Conservation (phyloP, 2,888 invertebrate genomes). For the Autographa gamma region DNA sequence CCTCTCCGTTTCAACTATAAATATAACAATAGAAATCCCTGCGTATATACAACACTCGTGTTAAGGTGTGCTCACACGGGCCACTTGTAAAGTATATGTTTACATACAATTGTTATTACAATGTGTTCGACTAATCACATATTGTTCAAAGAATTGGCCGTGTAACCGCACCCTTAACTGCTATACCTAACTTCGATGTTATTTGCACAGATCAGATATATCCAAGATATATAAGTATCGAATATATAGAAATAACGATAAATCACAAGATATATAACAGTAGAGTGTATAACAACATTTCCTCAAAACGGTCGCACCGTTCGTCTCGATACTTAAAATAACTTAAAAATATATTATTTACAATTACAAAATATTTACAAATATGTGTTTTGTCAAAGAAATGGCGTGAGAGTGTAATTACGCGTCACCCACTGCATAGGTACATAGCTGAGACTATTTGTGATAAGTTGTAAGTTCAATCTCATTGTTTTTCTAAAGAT, state of each 20-base stretch:
- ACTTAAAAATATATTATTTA: constrained; percentile 36
- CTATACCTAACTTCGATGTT: constrained; percentile 35
- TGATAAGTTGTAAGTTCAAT: not conserved
- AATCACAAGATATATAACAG: constrained; percentile 12
- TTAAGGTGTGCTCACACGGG: not conserved
- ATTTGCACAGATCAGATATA: constrained; percentile 1
- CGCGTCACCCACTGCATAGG: not conserved
- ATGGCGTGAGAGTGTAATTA: constrained; percentile 19
- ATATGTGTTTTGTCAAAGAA: constrained; percentile 43
- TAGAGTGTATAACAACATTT: constrained; percentile 30
- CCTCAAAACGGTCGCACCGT: constrained; percentile 37
- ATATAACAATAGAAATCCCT: constrained; percentile 17
- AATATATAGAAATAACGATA: not conserved
- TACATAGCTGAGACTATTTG: not conserved
- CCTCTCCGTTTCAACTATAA: not conserved
- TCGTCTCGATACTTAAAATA: constrained; percentile 5
- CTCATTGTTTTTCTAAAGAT: not conserved
- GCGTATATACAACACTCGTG: constrained; percentile 17
- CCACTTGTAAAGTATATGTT: too few species aligned
- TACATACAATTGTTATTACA: not conserved
- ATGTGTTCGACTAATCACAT: too few species aligned
- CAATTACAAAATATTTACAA: constrained; percentile 17
- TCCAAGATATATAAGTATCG: too few species aligned
- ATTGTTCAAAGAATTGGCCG: not conserved
- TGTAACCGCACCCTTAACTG: constrained; percentile 6